Conservation (phyloP, 2,888 invertebrate genomes). For the Chaetogeoica ovagalla region DNA sequence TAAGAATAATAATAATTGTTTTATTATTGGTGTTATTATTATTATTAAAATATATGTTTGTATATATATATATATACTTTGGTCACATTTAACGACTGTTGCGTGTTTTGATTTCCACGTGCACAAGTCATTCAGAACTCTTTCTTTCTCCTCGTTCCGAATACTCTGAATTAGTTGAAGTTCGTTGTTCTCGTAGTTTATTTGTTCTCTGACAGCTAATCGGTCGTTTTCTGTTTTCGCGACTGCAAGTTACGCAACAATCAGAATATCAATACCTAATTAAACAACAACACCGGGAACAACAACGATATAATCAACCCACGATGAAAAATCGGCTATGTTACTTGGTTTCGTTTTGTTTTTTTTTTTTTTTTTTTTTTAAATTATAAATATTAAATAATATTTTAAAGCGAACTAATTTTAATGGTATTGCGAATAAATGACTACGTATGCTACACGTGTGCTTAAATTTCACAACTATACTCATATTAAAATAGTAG, state of each 20-base stretch:
- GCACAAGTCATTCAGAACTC: conserved; percentile 50
- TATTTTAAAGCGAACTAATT: no score
- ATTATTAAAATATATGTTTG: neutral
- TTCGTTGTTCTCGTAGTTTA: conserved; percentile 65
- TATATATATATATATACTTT: neutral
- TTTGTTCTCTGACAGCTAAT: conserved; percentile 64
- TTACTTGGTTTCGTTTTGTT: no score
- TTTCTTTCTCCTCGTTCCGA: conserved; percentile 60
- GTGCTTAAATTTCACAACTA: no score
- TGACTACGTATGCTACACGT: no score
- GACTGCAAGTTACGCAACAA: conserved; percentile 19
- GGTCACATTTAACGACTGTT: neutral
- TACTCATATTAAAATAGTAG: no score
- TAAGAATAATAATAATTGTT: no score
- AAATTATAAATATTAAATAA: no score
- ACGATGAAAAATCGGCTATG: no score
- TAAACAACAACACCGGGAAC: no score
- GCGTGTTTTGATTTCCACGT: conserved; percentile 25
- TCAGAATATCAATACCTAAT: neutral
- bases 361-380: no score
- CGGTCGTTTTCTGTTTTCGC: conserved; percentile 20
- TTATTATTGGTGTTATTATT: neutral
- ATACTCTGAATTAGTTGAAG: conserved; percentile 68
- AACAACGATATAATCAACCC: no score
- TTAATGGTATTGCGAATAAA: no score